Evolutionary conservation across 2,888 invertebrate genomes (phyloP).

Genomic region (Pristionchus japonicus): DNA sequence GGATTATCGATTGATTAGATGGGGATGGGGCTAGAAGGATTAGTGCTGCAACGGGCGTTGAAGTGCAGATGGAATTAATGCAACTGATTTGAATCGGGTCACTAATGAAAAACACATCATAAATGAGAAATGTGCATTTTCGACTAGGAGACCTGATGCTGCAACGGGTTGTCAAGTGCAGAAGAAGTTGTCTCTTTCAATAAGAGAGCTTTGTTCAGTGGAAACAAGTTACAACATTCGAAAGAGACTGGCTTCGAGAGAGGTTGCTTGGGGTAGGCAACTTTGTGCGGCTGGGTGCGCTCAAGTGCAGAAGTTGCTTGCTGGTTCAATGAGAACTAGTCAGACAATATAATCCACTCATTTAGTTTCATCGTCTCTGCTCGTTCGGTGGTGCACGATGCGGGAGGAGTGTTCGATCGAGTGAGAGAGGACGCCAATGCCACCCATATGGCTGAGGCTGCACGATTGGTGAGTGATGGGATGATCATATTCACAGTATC

Average conservation of each 20-base stretch:
- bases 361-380: slow-evolving; percentile 61
- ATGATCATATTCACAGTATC: slow-evolving; percentile 76
- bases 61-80: too few species aligned
- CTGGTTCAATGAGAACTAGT: neutral
- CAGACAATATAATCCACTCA: neutral
- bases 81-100: too few species aligned
- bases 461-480: slow-evolving; percentile 77
- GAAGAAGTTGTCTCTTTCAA: neutral
- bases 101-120: too few species aligned
- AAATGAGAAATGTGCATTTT: neutral
- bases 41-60: neutral
- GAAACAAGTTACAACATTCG: too few species aligned
- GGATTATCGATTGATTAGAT: neutral
- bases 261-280: too few species aligned
- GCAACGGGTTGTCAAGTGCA: neutral
- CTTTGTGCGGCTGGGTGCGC: too few species aligned
- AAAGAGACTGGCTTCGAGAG: too few species aligned
- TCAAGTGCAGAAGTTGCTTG: too few species aligned
- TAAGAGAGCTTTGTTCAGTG: too few species aligned
- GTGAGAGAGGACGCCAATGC: slow-evolving; percentile 64
- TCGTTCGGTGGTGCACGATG: slow-evolving; percentile 70
- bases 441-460: slow-evolving; percentile 62
- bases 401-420: slow-evolving; percentile 69
- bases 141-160: neutral
- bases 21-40: neutral